These are phyloP conservation scores for Galagoides demidoff DNA, from an alignment of 2,797 vertebrate genomes.

Conservation along the genomic window DNA sequence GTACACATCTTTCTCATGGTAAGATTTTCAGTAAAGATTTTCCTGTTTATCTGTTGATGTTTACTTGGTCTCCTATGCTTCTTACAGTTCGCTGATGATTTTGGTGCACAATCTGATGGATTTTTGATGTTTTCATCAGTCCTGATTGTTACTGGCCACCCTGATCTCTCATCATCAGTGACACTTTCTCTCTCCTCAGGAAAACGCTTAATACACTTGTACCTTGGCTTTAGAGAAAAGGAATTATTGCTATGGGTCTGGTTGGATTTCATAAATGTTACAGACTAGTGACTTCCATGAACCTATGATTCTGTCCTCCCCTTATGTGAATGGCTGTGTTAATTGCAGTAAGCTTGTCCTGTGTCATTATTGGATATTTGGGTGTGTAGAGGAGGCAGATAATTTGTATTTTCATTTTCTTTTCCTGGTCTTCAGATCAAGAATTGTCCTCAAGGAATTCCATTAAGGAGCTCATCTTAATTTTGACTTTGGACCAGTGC, in stretches of 20 bases:
- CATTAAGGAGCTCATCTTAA: background rate
- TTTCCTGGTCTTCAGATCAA: background rate
- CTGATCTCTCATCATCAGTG: too few species aligned
- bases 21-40: too few species aligned
- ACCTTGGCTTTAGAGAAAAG: background rate
- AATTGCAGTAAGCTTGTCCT: background rate
- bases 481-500: background rate
- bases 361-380: background rate
- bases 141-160: too few species aligned
- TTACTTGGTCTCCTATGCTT: too few species aligned
- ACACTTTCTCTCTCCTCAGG: too few species aligned
- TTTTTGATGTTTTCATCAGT: too few species aligned
- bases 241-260: background rate
- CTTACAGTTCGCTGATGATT: too few species aligned
- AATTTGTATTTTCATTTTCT: background rate
- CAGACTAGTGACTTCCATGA: background rate
- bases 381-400: background rate
- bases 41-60: too few species aligned
- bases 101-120: too few species aligned
- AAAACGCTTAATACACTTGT: too few species aligned
- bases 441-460: background rate
- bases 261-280: background rate
- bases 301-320: background rate
- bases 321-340: background rate
- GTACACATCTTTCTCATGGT: too few species aligned